Percentiles rank a stretch among this genome's conserved stretches.
phyloP scores from a whole-genome alignment of 2,888 invertebrate species.

The Chymomyza procnemis region DNA sequence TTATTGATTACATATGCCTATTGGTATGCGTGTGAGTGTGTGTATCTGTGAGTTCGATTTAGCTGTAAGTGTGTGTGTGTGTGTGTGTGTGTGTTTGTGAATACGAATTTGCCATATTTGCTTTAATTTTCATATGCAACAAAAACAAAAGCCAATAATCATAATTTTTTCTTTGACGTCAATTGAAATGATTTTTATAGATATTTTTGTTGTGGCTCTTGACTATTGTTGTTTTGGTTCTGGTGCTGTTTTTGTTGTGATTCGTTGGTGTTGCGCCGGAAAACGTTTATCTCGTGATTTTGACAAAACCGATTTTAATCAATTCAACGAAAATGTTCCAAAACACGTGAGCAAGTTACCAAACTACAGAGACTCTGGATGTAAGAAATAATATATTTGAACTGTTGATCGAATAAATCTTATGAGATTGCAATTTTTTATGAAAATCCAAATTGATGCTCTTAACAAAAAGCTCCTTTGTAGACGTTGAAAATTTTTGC shows the following conservation, averaged over 20 bases:
- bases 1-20: conserved; percentile 1
- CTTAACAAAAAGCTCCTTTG: too few relatives aligned
- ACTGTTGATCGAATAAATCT: too few relatives aligned
- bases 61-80: background rate
- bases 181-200: conserved; percentile 29
- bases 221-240: conserved; percentile 1
- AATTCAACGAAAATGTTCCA: too few relatives aligned
- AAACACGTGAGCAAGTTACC: too few relatives aligned
- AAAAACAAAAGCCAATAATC: conserved; percentile 8
- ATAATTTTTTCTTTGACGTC: conserved; percentile 35
- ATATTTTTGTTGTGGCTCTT: background rate
- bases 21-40: background rate
- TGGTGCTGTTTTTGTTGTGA: too few relatives aligned
- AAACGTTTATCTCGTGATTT: too few relatives aligned
- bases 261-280: background rate
- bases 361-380: too few relatives aligned
- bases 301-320: background rate
- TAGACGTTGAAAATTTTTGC: too few relatives aligned
- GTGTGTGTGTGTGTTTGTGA: background rate
- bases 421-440: too few relatives aligned
- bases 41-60: background rate
- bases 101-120: conserved; percentile 10
- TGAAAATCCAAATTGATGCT: too few relatives aligned
- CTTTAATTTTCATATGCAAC: conserved; percentile 57
- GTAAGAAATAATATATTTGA: too few relatives aligned